These are phyloP conservation scores for Sitta carolinensis DNA, from an alignment of 2,797 vertebrate species.

Conservation along the genomic window DNA sequence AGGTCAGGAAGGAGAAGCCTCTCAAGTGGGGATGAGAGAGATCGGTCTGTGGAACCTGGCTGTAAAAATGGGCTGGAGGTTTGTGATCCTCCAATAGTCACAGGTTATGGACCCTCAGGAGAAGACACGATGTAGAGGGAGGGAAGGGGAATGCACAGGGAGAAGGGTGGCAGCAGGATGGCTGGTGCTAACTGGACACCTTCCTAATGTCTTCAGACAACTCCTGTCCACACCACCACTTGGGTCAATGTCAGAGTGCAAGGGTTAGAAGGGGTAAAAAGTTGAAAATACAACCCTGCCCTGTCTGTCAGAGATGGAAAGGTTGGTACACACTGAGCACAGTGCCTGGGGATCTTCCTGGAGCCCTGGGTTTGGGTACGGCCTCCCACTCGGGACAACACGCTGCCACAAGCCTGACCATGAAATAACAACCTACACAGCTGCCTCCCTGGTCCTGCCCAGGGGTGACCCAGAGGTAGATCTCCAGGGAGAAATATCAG, in stretches of 20 bases:
- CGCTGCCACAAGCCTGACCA: background rate
- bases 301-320: background rate
- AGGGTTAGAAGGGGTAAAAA: background rate
- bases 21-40: background rate
- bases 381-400: background rate
- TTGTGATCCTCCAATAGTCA: background rate
- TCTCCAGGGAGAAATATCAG: background rate
- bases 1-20: background rate
- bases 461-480: background rate
- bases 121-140: background rate
- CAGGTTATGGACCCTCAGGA: background rate
- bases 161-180: background rate
- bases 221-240: background rate
- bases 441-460: background rate
- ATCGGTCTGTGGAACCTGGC: background rate
- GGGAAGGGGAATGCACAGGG: background rate
- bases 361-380: background rate
- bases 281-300: background rate
- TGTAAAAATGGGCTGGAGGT: background rate
- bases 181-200: background rate
- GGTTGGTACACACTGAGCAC: background rate
- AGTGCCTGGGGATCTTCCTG: background rate
- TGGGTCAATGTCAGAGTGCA: background rate
- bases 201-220: background rate
- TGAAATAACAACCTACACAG: background rate